These are phyloP conservation scores for Halcyon chelicuti DNA, from an alignment of 2,797 vertebrate genomes.

Conservation along the genomic window DNA sequence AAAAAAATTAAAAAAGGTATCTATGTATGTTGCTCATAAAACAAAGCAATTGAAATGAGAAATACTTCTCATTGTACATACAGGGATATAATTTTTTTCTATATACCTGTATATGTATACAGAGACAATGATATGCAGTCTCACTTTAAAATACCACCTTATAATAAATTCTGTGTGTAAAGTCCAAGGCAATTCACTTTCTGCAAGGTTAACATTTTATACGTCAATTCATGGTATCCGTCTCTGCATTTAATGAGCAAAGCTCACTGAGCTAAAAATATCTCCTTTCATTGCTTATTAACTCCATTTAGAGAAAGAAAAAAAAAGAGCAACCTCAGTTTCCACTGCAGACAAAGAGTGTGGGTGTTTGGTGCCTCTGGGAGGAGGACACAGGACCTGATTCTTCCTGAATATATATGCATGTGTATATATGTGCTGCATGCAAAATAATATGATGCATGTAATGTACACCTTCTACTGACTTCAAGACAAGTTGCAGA, in stretches of 20 bases:
- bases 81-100: not conserved
- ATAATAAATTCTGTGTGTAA: not conserved
- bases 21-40: not conserved
- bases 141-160: not conserved
- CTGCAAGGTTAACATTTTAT: slow-evolving; percentile 13
- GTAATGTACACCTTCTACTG: not conserved
- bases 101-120: not conserved
- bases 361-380: not conserved
- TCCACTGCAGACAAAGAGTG: not conserved
- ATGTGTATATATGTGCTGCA: too few species aligned
- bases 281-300: not conserved
- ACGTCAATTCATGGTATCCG: not conserved
- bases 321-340: not conserved
- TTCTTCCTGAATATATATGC: not conserved
- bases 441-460: not conserved
- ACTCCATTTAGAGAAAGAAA: not conserved
- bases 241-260: not conserved
- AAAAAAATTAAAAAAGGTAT: not conserved
- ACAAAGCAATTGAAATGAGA: not conserved
- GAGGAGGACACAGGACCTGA: not conserved
- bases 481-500: not conserved
- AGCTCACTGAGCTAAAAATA: not conserved
- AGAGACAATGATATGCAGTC: not conserved
- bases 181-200: not conserved
- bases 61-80: not conserved